Evolutionary conservation across 2,888 invertebrate species (phyloP).

Genomic region (Cabera pusaria): DNA sequence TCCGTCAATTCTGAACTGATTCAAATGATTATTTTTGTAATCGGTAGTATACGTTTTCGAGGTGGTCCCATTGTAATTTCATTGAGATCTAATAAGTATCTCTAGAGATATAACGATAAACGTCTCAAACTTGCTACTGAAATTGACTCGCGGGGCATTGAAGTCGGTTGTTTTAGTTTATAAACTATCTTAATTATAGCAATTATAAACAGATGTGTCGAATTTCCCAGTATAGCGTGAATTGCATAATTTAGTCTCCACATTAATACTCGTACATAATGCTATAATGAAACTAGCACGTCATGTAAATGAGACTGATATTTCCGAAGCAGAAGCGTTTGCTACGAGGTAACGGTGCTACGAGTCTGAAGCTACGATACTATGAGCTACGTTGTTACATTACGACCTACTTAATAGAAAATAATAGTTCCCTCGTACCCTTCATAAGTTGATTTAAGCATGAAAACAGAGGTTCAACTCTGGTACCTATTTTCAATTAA

Average conservation of each 20-base stretch:
- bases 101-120: too few relatives aligned
- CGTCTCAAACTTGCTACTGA: too few relatives aligned
- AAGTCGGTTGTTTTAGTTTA: too few relatives aligned
- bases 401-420: conserved; percentile 47
- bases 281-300: conserved; percentile 29
- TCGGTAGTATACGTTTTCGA: too few relatives aligned
- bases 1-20: too few relatives aligned
- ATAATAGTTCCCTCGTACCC: conserved; percentile 39
- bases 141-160: too few relatives aligned
- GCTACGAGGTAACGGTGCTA: conserved; percentile 16
- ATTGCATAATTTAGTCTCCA: conserved; percentile 26
- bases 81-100: too few relatives aligned
- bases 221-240: conserved; percentile 11
- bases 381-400: conserved; percentile 27
- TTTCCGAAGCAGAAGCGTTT: conserved; percentile 40
- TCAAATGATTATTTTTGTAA: too few relatives aligned
- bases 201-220: conserved; percentile 8
- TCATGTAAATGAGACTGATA: conserved; percentile 47
- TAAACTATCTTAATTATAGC: too few relatives aligned
- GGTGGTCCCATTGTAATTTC: too few relatives aligned
- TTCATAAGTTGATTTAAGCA: conserved; percentile 31
- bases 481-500: conserved; percentile 4
- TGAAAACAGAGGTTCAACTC: conserved; percentile 9
- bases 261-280: conserved; percentile 29
- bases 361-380: conserved; percentile 14